Evolutionary conservation across 2,113 vertebrate genomes (phyloP), one percentile per base, ranked within the genome.

Genomic region (Puffinus mauretanicus): DNA sequence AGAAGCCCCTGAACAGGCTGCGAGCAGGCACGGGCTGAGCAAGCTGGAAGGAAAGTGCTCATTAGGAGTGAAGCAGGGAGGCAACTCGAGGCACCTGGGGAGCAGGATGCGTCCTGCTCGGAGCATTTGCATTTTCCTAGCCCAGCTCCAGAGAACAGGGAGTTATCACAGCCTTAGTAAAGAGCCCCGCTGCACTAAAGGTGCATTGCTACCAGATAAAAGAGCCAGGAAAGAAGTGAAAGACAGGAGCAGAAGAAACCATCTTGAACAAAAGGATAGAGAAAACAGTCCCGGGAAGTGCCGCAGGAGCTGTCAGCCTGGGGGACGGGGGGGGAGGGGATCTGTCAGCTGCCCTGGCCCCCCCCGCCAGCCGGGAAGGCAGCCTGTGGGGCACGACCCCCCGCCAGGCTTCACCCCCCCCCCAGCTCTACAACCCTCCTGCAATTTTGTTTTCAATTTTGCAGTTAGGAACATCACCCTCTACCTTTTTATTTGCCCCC

Each of bases 401-500:
- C 20, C 49, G 18, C 26, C 1, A 1, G 10, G 25, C 16, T 65
- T 38, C 52, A 36, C 36, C 36, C 36, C 36, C 36, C 36, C 36
- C 36, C 36, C 65, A 42, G 44, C 17, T 42, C 52, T 11, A 10
- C 58, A 16, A 29, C 14, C n/a, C 69, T 82, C 26, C 32, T 8
- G 54, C 62, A 42, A 16, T 36, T 42, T 10, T 7, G 14, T 14
- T 54, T 27, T 19, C 30, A 32, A 2, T 14, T n/a, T 20, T 29
- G 30, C 65, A 25, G 24, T 15, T 12, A 18, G 36, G 64, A 82
- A 27, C 51, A 9, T 30, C 66, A 44, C 11, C 44, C 24, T 46
- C 69, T n/a, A 9, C 9, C 24, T 34, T 19, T 2, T 21, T 3
- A 11, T 13, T 18, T 2, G 0, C 26, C 34, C 55, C 62, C 36